Percentiles rank a stretch among this genome's conserved stretches.
phyloP scores from a whole-genome alignment of 2,797 vertebrate genomes.

The Leontocebus nigricollis region DNA sequence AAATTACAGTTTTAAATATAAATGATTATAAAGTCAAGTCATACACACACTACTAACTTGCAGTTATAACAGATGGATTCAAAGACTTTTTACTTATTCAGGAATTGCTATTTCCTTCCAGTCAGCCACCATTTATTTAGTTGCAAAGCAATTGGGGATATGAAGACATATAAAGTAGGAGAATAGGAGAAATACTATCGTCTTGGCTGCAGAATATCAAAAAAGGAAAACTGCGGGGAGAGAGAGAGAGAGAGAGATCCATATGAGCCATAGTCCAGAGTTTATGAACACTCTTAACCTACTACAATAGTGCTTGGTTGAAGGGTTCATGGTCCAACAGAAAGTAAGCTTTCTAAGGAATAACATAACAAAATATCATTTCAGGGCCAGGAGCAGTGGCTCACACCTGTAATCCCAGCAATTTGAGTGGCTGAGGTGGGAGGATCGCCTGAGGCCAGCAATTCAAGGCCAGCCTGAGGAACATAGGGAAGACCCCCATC shows the following conservation, averaged over 20 bases:
- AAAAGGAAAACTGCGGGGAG: neutral
- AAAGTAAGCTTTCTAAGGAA: neutral
- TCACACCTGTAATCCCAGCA: neutral
- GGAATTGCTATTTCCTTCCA: constrained; percentile 30
- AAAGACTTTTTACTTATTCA: constrained; percentile 55
- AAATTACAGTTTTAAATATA: constrained; percentile 61
- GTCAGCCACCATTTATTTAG: constrained; percentile 50
- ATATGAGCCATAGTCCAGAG: neutral
- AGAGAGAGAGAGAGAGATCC: neutral
- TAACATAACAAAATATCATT: neutral
- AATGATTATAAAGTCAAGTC: constrained; percentile 41
- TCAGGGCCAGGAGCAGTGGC: neutral
- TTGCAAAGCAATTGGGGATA: constrained; percentile 33
- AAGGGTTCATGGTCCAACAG: neutral
- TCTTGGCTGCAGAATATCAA: neutral
- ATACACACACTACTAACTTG: constrained; percentile 40
- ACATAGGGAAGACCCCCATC: neutral
- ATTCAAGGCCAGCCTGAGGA: neutral
- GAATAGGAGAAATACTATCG: neutral
- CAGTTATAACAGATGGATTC: constrained; percentile 38
- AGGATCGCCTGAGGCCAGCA: neutral
- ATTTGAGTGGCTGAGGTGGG: neutral
- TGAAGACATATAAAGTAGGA: neutral
- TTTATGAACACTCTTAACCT: neutral
- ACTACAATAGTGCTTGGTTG: neutral